Percentiles rank a stretch among this genome's conserved stretches.
These are phyloP conservation scores for Leptopterna dolabrata DNA, from an alignment of 2,888 invertebrate genomes.

Conservation along the genomic window DNA sequence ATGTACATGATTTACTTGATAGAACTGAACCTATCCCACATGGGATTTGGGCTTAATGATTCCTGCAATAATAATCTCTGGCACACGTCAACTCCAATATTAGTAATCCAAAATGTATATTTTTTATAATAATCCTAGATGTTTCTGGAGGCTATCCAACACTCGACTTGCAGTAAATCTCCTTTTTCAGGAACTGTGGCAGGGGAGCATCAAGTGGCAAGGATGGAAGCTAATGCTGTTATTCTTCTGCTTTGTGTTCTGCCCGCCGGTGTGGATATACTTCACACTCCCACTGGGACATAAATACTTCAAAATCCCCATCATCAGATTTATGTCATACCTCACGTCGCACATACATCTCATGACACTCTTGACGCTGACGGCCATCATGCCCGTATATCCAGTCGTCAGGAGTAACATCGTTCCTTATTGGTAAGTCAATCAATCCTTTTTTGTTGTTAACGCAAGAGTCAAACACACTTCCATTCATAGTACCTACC, in stretches of 20 bases:
- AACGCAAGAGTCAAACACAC: neutral
- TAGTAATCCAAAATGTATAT: too few species aligned
- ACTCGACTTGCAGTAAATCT: too few species aligned
- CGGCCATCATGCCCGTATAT: conserved; percentile 89
- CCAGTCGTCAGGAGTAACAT: conserved; percentile 79
- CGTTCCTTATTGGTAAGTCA: conserved; percentile 82
- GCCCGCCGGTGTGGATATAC: conserved; percentile 96
- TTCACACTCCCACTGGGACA: conserved; percentile 95
- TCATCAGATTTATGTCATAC: conserved; percentile 99
- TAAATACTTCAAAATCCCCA: conserved; percentile 97
- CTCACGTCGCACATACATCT: conserved; percentile 98
- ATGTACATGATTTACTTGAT: too few species aligned
- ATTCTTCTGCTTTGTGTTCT: conserved; percentile 90
- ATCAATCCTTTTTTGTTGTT: too few species aligned
- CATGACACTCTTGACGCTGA: conserved; percentile 90
- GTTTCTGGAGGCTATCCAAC: too few species aligned
- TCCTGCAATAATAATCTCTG: too few species aligned
- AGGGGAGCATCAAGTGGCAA: conserved; percentile 96
- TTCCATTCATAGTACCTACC: neutral
- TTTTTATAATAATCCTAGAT: neutral
- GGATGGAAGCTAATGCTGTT: conserved; percentile 94
- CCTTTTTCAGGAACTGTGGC: conserved; percentile 89
- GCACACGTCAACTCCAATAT: too few species aligned
- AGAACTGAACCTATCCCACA: too few species aligned
- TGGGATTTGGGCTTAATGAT: too few species aligned